These are phyloP conservation scores for Acipenser transmontanus DNA, from an alignment of 2,797 vertebrate species.

Conservation along the genomic window DNA sequence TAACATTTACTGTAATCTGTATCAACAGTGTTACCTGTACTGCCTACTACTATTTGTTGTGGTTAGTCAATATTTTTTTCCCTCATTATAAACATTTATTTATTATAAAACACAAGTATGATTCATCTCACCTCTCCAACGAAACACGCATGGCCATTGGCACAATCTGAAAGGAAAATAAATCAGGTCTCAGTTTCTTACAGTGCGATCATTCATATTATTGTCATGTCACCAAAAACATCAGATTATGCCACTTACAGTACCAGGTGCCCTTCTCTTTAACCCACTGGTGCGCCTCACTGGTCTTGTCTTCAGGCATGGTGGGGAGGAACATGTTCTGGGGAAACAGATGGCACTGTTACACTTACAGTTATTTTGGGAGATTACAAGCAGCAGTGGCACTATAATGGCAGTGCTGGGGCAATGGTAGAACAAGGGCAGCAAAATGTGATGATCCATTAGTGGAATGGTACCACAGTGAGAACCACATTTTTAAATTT, in stretches of 20 bases:
- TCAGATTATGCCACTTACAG: constrained; percentile 36
- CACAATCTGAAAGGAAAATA: constrained; percentile 37
- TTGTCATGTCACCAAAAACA: constrained; percentile 1
- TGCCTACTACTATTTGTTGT: too few species aligned
- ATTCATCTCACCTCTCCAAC: constrained; percentile 44
- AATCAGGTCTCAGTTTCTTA: background rate
- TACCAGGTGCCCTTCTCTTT: constrained; percentile 17
- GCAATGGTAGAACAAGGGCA: too few species aligned
- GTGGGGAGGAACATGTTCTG: constrained; percentile 56
- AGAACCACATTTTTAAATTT: too few species aligned
- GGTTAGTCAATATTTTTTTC: too few species aligned
- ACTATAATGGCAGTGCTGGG: too few species aligned
- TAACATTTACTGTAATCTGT: too few species aligned
- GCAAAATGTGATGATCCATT: too few species aligned
- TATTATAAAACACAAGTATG: background rate
- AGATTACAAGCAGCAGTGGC: background rate
- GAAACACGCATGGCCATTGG: constrained; percentile 37
- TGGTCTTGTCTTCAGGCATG: constrained; percentile 55
- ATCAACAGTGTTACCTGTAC: too few species aligned
- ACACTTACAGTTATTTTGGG: background rate
- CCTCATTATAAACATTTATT: too few species aligned
- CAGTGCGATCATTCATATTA: background rate
- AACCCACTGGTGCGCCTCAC: constrained; percentile 34
- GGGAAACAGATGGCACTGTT: background rate
- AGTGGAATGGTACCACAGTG: too few species aligned